Percentiles rank a stretch among this genome's conserved stretches.
phyloP scores from a whole-genome alignment of 2,113 vertebrate species.

The Podarcis cretensis region DNA sequence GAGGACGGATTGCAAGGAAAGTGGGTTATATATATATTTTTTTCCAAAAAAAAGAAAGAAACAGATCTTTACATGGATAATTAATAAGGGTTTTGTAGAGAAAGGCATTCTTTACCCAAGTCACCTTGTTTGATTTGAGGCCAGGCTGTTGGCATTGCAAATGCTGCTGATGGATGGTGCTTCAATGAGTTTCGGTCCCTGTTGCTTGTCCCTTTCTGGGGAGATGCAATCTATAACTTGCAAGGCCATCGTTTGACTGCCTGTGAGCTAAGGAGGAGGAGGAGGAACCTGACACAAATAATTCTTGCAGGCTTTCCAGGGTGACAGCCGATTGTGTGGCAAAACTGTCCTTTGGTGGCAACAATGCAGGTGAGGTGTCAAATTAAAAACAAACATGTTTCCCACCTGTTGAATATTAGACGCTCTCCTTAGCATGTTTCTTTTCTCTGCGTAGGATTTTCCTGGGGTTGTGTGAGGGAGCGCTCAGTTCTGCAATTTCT shows the following conservation, averaged over 20 bases:
- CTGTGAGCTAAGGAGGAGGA: not conserved
- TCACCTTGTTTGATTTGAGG: not conserved
- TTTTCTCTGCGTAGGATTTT: not conserved
- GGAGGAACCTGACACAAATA: not conserved
- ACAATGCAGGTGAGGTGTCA: not conserved
- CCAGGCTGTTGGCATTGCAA: accelerated
- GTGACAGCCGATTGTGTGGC: not conserved
- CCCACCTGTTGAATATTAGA: not conserved
- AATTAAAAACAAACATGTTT: not conserved
- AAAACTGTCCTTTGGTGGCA: not conserved
- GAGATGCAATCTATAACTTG: not conserved
- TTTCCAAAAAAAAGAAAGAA: not conserved
- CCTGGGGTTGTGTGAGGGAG: no score
- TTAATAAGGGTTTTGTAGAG: not conserved
- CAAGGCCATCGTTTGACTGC: accelerated
- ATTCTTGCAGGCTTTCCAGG: not conserved
- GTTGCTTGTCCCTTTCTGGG: not conserved
- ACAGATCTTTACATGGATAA: conserved; percentile 8
- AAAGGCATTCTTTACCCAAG: not conserved
- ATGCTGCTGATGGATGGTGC: accelerated
- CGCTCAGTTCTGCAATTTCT: not conserved
- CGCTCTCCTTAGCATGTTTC: not conserved
- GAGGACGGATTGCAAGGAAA: not conserved
- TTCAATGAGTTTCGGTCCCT: accelerated
- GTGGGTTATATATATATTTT: not conserved